Evolutionary conservation across 2,888 invertebrate species (phyloP).

Genomic region (Lycaena phlaeas): DNA sequence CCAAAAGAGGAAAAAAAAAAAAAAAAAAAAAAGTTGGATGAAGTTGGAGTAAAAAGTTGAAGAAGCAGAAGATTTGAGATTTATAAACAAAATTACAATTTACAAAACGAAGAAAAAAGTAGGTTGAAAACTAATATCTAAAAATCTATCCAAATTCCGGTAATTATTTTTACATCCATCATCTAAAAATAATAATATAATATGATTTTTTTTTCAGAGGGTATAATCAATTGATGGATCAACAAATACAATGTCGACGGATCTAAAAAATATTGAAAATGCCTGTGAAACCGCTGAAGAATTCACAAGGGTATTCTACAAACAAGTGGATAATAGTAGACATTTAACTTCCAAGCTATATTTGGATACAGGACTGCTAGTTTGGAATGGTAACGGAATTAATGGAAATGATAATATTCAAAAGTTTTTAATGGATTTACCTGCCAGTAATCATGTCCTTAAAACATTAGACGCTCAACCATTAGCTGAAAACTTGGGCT

Average conservation of each 20-base stretch:
- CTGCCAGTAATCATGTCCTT: slow-evolving; percentile 83
- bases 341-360: slow-evolving; percentile 88
- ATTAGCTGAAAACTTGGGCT: slow-evolving; percentile 81
- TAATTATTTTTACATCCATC: too few species aligned
- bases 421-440: slow-evolving; percentile 88
- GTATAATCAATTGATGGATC: too few species aligned
- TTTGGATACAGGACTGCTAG: slow-evolving; percentile 85
- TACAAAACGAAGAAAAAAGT: too few species aligned
- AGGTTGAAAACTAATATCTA: too few species aligned
- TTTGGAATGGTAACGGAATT: slow-evolving; percentile 94
- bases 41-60: too few species aligned
- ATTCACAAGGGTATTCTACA: slow-evolving; percentile 91
- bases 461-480: slow-evolving; percentile 91
- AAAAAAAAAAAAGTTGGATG: too few species aligned
- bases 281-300: slow-evolving; percentile 90
- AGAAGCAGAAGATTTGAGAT: too few species aligned
- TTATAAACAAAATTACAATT: too few species aligned
- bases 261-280: slow-evolving; percentile 81
- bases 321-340: slow-evolving; percentile 88
- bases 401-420: slow-evolving; percentile 87
- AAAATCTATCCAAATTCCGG: too few species aligned
- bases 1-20: too few species aligned
- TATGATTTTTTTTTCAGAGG: too few species aligned
- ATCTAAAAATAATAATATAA: too few species aligned
- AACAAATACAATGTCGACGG: slow-evolving; percentile 35